A percentile compares a stretch with the other conserved stretches of the same genome.
Conservation (phyloP, 2,888 invertebrate species). For the Drosophila lacicola region DNA sequence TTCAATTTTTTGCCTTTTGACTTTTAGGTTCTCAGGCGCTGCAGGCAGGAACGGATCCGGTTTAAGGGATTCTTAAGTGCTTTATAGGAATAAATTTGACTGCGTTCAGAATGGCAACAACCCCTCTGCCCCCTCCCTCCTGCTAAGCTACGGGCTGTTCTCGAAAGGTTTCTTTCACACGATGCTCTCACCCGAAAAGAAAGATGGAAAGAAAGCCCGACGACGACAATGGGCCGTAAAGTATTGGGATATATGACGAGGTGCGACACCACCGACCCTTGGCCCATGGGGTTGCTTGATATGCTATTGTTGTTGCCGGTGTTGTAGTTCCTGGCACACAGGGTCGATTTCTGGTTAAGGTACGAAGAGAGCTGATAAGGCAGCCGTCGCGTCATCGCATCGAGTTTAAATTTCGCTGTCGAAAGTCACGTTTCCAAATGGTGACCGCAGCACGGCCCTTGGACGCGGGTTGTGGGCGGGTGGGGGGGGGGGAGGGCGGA, state of each 20-base stretch:
- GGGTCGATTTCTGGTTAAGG: slow-evolving; percentile 51
- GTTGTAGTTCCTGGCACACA: slow-evolving; percentile 10
- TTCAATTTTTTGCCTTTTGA: slow-evolving; percentile 10
- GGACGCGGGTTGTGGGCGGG: background rate
- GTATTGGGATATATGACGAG: slow-evolving; percentile 59
- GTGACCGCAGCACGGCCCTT: slow-evolving; percentile 18
- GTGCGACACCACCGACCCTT: slow-evolving; percentile 43
- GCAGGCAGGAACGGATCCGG: slow-evolving; percentile 16
- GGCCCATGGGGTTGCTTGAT: slow-evolving; percentile 58
- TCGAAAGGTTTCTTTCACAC: slow-evolving; percentile 63
- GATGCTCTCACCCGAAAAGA: slow-evolving; percentile 40
- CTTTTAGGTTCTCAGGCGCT: slow-evolving; percentile 38
- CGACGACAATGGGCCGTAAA: slow-evolving; percentile 47
- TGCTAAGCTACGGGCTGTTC: slow-evolving; percentile 21
- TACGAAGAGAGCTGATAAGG: slow-evolving; percentile 36
- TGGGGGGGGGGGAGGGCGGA: background rate
- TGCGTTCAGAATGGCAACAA: slow-evolving; percentile 14
- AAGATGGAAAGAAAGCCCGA: slow-evolving; percentile 38
- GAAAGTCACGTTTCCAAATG: slow-evolving; percentile 45
- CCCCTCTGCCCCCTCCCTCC: slow-evolving; percentile 9
- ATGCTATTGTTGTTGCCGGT: slow-evolving; percentile 16
- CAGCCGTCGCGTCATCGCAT: slow-evolving; percentile 19
- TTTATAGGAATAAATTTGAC: slow-evolving; percentile 33
- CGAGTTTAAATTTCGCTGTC: slow-evolving; percentile 11
- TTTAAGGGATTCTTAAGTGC: slow-evolving; percentile 37